phyloP scores from a whole-genome alignment of 2,113 vertebrate genomes.

The Pipra filicauda region DNA sequence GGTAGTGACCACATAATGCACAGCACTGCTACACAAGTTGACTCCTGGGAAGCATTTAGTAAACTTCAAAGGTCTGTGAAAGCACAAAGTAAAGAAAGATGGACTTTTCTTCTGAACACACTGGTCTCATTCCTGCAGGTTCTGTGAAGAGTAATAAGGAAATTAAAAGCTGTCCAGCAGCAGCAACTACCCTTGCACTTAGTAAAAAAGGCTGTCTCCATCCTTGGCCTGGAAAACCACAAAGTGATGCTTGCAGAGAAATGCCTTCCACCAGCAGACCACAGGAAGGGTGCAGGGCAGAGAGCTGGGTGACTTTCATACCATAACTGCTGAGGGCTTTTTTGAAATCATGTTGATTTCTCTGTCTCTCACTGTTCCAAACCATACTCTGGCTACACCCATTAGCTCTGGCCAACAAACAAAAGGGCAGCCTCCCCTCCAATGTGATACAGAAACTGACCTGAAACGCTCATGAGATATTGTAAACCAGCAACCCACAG shows the following conservation, averaged over 20 bases:
- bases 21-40: neutral
- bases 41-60: slow-evolving; percentile 4
- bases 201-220: neutral
- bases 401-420: neutral
- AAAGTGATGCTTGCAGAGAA: neutral
- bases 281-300: neutral
- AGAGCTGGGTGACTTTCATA: neutral
- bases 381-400: fast-evolving
- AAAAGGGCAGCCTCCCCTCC: neutral
- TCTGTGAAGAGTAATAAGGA: neutral
- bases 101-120: neutral
- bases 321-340: fast-evolving
- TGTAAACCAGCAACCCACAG: neutral
- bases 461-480: neutral
- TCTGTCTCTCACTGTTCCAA: neutral
- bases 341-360: neutral
- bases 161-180: neutral
- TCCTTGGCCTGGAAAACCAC: neutral
- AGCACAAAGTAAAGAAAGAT: neutral
- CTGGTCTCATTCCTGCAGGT: neutral
- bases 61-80: slow-evolving; percentile 2
- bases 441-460: neutral
- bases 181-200: neutral
- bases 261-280: neutral
- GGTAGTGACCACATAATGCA: neutral